phyloP scores from a whole-genome alignment of 2,113 vertebrate genomes.

The Semnopithecus entellus region DNA sequence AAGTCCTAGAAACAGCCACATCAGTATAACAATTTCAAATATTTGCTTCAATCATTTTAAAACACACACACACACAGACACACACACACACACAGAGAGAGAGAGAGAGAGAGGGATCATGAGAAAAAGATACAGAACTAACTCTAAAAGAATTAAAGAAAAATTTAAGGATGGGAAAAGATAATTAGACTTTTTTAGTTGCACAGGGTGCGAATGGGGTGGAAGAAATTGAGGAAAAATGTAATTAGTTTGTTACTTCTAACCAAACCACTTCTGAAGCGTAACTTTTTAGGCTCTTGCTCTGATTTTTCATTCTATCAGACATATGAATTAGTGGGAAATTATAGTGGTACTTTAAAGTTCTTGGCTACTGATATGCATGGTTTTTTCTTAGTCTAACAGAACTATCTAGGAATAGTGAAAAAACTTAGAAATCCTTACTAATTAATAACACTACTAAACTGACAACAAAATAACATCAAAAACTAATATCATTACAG shows the following conservation, averaged over 20 bases:
- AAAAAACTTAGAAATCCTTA: constrained; percentile 6
- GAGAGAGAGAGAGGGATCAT: neutral
- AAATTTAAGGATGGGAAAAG: neutral
- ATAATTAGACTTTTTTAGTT: neutral
- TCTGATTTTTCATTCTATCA: constrained; percentile 23
- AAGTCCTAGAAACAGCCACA: neutral
- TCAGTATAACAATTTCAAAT: neutral
- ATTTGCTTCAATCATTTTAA: neutral
- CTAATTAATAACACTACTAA: constrained; percentile 11
- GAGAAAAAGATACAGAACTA: neutral
- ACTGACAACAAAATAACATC: constrained; percentile 24
- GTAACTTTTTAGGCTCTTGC: neutral
- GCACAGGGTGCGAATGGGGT: neutral
- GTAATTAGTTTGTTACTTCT: constrained; percentile 30
- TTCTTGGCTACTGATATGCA: neutral
- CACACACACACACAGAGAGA: neutral
- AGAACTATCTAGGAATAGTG: neutral
- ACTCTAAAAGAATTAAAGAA: constrained; percentile 30
- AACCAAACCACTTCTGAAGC: neutral
- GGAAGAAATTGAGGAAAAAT: neutral
- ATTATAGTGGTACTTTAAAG: constrained; percentile 12
- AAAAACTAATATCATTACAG: neutral
- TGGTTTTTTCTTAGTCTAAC: neutral
- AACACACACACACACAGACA: neutral
- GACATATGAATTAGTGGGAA: neutral